phyloP scores from a whole-genome alignment of 2,113 vertebrate species.

The Sciurus niger region DNA sequence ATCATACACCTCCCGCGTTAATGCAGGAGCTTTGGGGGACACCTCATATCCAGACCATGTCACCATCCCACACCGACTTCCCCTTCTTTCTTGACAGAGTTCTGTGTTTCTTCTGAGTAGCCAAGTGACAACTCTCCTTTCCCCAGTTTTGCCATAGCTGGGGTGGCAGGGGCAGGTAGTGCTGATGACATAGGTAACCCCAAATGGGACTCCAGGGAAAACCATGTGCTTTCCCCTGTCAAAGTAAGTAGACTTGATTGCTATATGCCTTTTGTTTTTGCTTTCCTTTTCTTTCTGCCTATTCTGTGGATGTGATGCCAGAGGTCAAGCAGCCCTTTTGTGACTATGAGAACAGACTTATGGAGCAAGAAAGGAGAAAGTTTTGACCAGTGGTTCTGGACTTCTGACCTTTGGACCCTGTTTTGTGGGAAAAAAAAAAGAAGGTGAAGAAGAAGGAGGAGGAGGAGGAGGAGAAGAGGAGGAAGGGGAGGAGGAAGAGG shows the following conservation, averaged over 20 bases:
- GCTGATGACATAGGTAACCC: not conserved
- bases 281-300: not conserved
- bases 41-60: not conserved
- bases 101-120: not conserved
- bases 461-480: no score
- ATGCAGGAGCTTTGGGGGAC: not conserved
- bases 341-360: not conserved
- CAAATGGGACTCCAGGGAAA: not conserved
- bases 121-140: not conserved
- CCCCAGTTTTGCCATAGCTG: not conserved
- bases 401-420: not conserved
- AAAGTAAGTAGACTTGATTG: no score
- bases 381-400: not conserved
- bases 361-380: not conserved
- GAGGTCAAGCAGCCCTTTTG: not conserved
- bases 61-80: no score
- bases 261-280: not conserved
- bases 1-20: no score
- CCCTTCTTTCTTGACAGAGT: not conserved
- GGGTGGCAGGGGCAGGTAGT: accelerated
- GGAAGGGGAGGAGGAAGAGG: no score
- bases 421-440: not conserved
- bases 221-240: not conserved
- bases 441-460: no score
- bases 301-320: not conserved